Conservation (phyloP, 2,888 invertebrate species). For the Hedychridium roseum region DNA sequence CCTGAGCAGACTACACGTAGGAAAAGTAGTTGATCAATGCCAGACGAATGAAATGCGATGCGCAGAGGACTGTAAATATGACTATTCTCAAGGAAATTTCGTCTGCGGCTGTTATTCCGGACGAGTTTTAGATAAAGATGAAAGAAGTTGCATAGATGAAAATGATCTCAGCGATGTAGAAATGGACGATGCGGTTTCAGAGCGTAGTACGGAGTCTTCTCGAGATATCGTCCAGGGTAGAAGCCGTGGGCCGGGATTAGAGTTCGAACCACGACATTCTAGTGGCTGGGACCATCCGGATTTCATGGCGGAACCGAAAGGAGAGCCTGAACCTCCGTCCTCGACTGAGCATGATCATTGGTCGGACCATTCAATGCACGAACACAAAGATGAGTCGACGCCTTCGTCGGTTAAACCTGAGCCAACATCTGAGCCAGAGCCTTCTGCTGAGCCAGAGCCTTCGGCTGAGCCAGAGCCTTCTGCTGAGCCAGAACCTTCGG, state of each 20-base stretch:
- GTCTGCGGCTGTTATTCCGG: constrained; percentile 72
- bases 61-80: constrained; percentile 73
- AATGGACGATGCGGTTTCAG: constrained; percentile 38
- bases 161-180: constrained; percentile 47
- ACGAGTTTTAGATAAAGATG: constrained; percentile 65
- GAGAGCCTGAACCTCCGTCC: constrained; percentile 37
- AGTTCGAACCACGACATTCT: constrained; percentile 26
- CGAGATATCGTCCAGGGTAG: constrained; percentile 51
- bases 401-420: constrained; percentile 21
- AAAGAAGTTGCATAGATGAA: constrained; percentile 63
- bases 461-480: constrained; percentile 38
- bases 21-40: constrained; percentile 70
- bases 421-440: constrained; percentile 32
- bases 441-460: constrained; percentile 29
- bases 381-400: too few relatives aligned
- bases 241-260: constrained; percentile 46
- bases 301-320: constrained; percentile 15
- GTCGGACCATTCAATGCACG: constrained; percentile 1
- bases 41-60: constrained; percentile 73
- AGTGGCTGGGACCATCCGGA: constrained; percentile 34
- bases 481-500: constrained; percentile 36
- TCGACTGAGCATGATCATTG: constrained; percentile 1
- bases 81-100: constrained; percentile 71
- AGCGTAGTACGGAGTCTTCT: constrained; percentile 34
- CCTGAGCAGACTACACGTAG: constrained; percentile 43